These are phyloP conservation scores for Pseudomyrmex cubaensis DNA, from an alignment of 1,140 invertebrate species.

Conservation along the genomic window DNA sequence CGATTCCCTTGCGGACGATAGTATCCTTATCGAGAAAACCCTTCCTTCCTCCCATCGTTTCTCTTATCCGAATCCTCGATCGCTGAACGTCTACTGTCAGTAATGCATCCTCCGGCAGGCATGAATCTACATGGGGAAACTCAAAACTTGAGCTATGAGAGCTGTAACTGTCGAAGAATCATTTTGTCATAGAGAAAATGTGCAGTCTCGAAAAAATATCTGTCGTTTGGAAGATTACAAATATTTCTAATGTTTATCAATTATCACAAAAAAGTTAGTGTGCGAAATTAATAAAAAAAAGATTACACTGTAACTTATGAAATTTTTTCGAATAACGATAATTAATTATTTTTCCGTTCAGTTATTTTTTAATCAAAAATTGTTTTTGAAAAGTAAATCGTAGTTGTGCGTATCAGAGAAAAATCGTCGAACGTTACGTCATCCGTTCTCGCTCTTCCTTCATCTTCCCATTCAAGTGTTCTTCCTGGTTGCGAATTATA, in stretches of 20 bases:
- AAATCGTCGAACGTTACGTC: conserved; percentile 6
- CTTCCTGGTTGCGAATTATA: conserved; percentile 68
- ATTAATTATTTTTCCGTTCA: conserved; percentile 2
- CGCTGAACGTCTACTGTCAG: conserved; percentile 16
- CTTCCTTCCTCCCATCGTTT: conserved; percentile 37
- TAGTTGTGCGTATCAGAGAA: neutral
- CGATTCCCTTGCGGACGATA: conserved; percentile 69
- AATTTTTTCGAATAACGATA: neutral
- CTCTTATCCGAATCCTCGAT: conserved; percentile 39
- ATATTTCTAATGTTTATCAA: too few relatives aligned
- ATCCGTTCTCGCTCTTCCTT: conserved; percentile 24
- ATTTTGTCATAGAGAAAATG: neutral
- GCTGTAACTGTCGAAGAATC: conserved; percentile 21
- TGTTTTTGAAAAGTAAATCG: conserved; percentile 27
- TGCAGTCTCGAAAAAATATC: too few relatives aligned
- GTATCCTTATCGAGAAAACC: conserved; percentile 59
- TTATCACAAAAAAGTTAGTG: too few relatives aligned
- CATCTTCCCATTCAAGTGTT: conserved; percentile 24
- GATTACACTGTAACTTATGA: too few relatives aligned
- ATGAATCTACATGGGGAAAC: neutral
- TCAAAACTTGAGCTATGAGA: conserved; percentile 20
- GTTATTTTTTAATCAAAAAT: conserved; percentile 39
- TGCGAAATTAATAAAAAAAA: too few relatives aligned
- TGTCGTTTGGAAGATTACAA: too few relatives aligned
- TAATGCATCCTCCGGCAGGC: conserved; percentile 9